Conservation (phyloP, 2,797 vertebrate genomes). For the Tangara arthus region DNA sequence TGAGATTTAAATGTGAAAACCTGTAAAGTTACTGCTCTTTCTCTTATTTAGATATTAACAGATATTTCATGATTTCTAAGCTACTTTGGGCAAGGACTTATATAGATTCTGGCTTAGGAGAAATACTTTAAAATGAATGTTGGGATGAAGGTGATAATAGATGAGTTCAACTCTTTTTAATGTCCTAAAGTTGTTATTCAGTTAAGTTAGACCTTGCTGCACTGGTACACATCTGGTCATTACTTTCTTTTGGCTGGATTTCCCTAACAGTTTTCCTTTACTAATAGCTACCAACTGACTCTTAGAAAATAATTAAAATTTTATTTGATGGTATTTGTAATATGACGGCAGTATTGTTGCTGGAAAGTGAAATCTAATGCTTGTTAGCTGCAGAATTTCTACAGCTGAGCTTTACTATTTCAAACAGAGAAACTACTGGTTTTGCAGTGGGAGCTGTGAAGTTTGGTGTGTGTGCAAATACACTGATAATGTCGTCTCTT, state of each 20-base stretch:
- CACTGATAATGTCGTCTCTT: not conserved
- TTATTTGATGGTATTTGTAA: conserved; percentile 3
- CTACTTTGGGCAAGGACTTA: not conserved
- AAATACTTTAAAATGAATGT: not conserved
- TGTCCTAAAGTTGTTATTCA: not conserved
- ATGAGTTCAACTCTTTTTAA: not conserved
- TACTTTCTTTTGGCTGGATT: conserved; percentile 23
- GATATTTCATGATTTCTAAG: not conserved
- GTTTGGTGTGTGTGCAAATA: not conserved
- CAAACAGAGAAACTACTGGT: not conserved
- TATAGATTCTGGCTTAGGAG: not conserved
- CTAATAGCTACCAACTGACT: conserved; percentile 42
- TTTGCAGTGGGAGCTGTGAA: not conserved
- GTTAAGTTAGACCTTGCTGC: not conserved
- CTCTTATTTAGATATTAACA: not conserved
- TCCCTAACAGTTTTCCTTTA: not conserved
- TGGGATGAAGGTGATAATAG: not conserved
- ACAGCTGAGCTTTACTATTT: not conserved
- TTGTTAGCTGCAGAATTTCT: not conserved
- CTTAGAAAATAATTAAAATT: conserved; percentile 38
- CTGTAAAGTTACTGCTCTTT: not conserved
- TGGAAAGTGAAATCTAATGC: conserved; percentile 34
- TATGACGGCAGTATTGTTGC: not conserved
- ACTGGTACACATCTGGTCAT: conserved; percentile 30
- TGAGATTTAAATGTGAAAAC: not conserved